Evolutionary conservation across 2,113 vertebrate genomes (phyloP).

Genomic region (Zapus hudsonius): DNA sequence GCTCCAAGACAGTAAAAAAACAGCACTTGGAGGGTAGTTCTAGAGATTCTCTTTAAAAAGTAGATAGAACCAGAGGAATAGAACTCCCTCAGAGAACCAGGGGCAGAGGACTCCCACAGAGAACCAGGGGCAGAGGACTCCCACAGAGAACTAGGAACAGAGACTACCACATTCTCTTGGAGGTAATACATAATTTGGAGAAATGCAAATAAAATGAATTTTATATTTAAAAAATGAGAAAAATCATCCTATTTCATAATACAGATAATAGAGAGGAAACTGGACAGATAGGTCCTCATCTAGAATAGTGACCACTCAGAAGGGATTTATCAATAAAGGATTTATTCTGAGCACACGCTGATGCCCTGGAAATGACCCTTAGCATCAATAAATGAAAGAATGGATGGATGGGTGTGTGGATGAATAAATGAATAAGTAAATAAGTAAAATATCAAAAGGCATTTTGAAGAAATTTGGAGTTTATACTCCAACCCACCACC

Average conservation of each 20-base stretch:
- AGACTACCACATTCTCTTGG: background rate
- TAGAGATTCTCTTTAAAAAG: no score
- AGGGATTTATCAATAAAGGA: background rate
- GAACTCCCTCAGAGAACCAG: background rate
- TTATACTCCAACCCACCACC: background rate
- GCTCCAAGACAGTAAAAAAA: background rate
- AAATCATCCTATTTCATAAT: background rate
- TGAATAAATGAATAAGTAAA: background rate
- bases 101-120: no score
- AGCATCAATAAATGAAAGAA: background rate
- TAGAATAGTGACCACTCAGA: background rate
- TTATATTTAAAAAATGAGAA: conserved; percentile 13
- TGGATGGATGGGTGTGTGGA: background rate
- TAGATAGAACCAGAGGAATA: background rate
- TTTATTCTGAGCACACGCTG: background rate
- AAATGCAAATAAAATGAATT: conserved; percentile 34
- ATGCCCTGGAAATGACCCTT: background rate
- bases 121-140: no score
- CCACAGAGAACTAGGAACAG: no score
- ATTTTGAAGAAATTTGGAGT: no score
- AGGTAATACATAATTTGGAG: background rate
- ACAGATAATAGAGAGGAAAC: background rate
- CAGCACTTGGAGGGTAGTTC: background rate
- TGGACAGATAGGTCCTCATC: background rate
- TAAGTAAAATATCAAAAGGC: background rate